Conservation (phyloP, 2,113 vertebrate species). For the Oncorhynchus clarkii region DNA sequence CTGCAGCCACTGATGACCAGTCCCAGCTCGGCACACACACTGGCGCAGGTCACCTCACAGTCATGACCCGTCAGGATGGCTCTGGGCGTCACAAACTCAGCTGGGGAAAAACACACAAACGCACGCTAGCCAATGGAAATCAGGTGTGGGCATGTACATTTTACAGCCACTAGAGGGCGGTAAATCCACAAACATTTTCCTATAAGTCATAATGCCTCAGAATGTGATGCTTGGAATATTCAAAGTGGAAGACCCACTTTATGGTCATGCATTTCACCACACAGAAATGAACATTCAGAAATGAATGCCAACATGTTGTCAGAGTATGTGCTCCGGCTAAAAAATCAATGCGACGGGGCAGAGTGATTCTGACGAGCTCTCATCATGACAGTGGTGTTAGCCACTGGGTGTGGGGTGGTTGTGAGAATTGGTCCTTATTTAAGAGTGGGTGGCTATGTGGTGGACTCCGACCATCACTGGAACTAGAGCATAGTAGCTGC, state of each 20-base stretch:
- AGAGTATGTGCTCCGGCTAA: neutral
- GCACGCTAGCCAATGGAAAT: neutral
- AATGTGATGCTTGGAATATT: neutral
- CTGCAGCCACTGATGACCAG: slow-evolving; percentile 94
- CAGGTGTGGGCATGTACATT: neutral
- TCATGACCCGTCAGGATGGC: slow-evolving; percentile 94
- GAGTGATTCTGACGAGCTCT: neutral
- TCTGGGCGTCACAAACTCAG: slow-evolving; percentile 86
- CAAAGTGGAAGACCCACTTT: neutral
- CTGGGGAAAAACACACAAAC: slow-evolving; percentile 58
- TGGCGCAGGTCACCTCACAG: slow-evolving; percentile 90
- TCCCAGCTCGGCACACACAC: slow-evolving; percentile 92
- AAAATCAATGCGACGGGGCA: too few species aligned
- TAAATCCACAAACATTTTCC: neutral
- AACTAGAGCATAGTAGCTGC: neutral
- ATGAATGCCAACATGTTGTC: neutral
- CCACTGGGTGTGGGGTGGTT: neutral
- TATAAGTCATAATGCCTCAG: too few species aligned
- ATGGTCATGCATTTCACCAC: too few species aligned
- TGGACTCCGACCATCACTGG: neutral
- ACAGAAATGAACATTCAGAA: neutral
- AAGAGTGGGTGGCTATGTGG: neutral
- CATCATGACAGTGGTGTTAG: slow-evolving; percentile 1
- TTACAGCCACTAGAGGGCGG: slow-evolving; percentile 45
- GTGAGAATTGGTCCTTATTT: neutral